These are phyloP conservation scores for Channa maculata DNA, from an alignment of 2,113 vertebrate species.

Conservation along the genomic window DNA sequence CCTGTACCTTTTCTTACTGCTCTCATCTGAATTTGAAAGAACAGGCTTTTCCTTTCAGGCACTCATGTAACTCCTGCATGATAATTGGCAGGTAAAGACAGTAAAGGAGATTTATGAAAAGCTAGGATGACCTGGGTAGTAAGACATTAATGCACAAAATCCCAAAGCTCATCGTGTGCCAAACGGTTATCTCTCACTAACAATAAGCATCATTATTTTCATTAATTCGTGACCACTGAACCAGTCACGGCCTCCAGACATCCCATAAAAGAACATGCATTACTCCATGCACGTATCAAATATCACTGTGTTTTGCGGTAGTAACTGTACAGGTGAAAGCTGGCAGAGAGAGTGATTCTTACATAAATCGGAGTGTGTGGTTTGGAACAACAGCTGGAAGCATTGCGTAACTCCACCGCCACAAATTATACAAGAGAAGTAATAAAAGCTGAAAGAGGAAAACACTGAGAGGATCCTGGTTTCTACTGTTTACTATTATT, in stretches of 20 bases:
- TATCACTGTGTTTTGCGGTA: slow-evolving; percentile 24
- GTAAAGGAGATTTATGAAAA: slow-evolving; percentile 58
- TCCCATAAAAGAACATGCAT: slow-evolving; percentile 33
- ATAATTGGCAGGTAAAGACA: slow-evolving; percentile 10
- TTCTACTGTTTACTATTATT: neutral
- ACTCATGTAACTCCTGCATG: slow-evolving; percentile 6
- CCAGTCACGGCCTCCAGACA: slow-evolving; percentile 15
- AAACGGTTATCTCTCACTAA: slow-evolving; percentile 50
- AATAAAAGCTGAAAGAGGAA: slow-evolving; percentile 29
- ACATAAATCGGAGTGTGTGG: slow-evolving; percentile 39
- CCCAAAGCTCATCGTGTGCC: slow-evolving; percentile 38
- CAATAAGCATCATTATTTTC: slow-evolving; percentile 50
- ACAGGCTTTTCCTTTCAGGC: slow-evolving; percentile 39
- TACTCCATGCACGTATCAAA: slow-evolving; percentile 27
- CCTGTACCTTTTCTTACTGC: slow-evolving; percentile 13
- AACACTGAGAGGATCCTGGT: slow-evolving; percentile 7
- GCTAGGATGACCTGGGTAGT: slow-evolving; percentile 12
- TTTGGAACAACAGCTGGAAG: slow-evolving; percentile 22
- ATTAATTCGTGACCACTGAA: slow-evolving; percentile 54
- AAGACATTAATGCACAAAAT: slow-evolving; percentile 41
- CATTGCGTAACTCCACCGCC: slow-evolving; percentile 27
- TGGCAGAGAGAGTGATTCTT: slow-evolving; percentile 17
- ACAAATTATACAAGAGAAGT: slow-evolving; percentile 31
- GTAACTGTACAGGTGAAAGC: slow-evolving; percentile 43
- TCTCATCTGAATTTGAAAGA: slow-evolving; percentile 34